Evolutionary conservation across 2,797 vertebrate species (phyloP), one percentile per base, ranked within the genome.

Genomic region (Sebastes miniatus): DNA sequence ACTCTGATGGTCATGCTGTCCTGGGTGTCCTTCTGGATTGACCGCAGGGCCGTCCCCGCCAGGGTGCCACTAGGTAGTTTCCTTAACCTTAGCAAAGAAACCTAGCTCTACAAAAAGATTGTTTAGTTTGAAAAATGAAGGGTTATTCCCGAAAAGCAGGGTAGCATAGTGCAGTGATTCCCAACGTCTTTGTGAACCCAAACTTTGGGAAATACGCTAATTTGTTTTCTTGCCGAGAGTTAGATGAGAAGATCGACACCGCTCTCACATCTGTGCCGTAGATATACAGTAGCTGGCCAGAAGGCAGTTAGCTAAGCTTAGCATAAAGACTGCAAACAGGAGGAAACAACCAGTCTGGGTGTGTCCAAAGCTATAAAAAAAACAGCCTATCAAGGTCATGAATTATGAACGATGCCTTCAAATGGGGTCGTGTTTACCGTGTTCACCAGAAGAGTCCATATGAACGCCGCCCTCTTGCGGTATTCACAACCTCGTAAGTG

Each of bases 11-110:
- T 99, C 91, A 99, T 99, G 97, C 78, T 99, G 83, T 99, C 98
- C 88, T 99, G 98, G 98, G 98, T 99, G 70, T 99, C 98, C 34
- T 99, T 99, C 94, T 99, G 98, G 98, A 99, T 99, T 0, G 98
- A 99, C 71, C 97, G 93, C 72, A 95, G 96, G 91, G 98, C 98
- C 1, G 98, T 99, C 47, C 98, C 98, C 0, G 98, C 98, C 74
- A 96, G 98, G 93, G 97, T 99, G 6, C 97, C 98, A 18, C 90
- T 99, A 62, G 98, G 98, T 99, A n/a, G 8, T 27, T 24, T 59
- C 9, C 11, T 20, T 24, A n/a, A 47, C 27, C 22, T 16, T 4
- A 16, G 7, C 8, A 69, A 47, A 79, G 3, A 52, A 43, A 75
- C 2, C 1, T 8, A 27, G 20, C 12, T 16, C 12, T 20, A 5